Percentiles rank a stretch among this genome's conserved stretches.
phyloP scores from a whole-genome alignment of 2,113 vertebrate species.

The Fregetta grallaria region DNA sequence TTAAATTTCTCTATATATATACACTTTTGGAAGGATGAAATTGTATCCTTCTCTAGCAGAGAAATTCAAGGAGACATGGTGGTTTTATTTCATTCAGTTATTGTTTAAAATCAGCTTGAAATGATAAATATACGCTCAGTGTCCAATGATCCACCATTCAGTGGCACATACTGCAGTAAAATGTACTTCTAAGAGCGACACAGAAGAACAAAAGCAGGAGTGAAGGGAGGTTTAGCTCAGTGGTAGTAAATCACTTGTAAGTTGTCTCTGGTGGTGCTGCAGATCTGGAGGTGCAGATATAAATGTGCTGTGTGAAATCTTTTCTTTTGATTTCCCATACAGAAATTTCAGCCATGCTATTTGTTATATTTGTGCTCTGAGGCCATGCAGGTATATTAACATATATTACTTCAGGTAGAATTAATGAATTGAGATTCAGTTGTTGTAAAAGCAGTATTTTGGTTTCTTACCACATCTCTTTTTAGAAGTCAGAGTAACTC shows the following conservation, averaged over 20 bases:
- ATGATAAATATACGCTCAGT: background rate
- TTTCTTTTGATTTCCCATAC: background rate
- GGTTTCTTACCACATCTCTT: background rate
- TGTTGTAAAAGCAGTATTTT: background rate
- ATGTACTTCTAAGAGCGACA: background rate
- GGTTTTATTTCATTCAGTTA: conserved; percentile 7
- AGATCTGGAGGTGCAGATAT: background rate
- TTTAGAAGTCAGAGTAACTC: background rate
- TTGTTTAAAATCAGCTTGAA: conserved; percentile 25
- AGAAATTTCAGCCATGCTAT: background rate
- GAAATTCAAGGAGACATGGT: background rate
- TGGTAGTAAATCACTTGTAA: conserved; percentile 28
- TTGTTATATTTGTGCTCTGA: background rate
- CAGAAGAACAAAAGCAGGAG: conserved; percentile 1
- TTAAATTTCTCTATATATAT: background rate
- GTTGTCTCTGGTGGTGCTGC: background rate
- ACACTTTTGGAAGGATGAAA: background rate
- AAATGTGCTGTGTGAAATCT: background rate
- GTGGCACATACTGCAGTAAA: background rate
- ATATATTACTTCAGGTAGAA: background rate
- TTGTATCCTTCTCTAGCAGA: background rate
- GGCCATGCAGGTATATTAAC: background rate
- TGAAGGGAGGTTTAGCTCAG: background rate
- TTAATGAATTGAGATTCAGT: background rate
- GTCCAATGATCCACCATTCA: conserved; percentile 1